Evolutionary conservation across 2,113 vertebrate species (phyloP), one percentile per base, ranked within the genome.

Genomic region (Larimichthys polyactis): DNA sequence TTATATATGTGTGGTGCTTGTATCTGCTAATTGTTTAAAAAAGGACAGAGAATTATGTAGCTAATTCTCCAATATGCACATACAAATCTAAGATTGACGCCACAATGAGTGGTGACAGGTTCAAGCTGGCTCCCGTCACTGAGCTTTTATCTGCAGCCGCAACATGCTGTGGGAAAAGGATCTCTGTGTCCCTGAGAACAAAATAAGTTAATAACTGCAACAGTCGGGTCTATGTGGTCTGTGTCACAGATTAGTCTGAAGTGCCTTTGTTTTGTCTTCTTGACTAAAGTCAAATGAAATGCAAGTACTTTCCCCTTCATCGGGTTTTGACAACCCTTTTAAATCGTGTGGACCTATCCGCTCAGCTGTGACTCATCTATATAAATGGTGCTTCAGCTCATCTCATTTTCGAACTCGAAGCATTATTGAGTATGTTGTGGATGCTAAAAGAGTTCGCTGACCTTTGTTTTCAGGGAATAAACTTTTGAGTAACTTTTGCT

Each of bases 151-250:
- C 84, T 81, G 58, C 71, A 72, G 93, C 85, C 76, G 90, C 83
- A 64, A 78, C 92, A 94, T 86, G 75, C 93, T 95, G 95, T 96
- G 94, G 95, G 95, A 96, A 96, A 93, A 94, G 90, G 87, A 93
- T 91, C 93, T 85, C 91, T 85, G 90, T 92, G 91, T 92, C 91
- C 93, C 84, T 5, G 49, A 89, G 93, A 95, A 95, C 94, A 95
- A 94, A 95, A 95, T 94, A 94, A 96, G 93, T 93, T 85, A 85
- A 92, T 92, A 93, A 95, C 91, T 93, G 89, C 90, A 91, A 71
- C 68, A 71, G 92, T 94, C 64, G 66, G 81, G 69, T 90, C 92
- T 94, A 93, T 95, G 94, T 94, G 82, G 74, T 75, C 86, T 79
- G 74, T 91, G 90, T 94, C 91, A 83, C 89, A 94, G 91, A 95